Evolutionary conservation across 2,797 vertebrate genomes (phyloP).

Genomic region (Mormyrops boulengeri): DNA sequence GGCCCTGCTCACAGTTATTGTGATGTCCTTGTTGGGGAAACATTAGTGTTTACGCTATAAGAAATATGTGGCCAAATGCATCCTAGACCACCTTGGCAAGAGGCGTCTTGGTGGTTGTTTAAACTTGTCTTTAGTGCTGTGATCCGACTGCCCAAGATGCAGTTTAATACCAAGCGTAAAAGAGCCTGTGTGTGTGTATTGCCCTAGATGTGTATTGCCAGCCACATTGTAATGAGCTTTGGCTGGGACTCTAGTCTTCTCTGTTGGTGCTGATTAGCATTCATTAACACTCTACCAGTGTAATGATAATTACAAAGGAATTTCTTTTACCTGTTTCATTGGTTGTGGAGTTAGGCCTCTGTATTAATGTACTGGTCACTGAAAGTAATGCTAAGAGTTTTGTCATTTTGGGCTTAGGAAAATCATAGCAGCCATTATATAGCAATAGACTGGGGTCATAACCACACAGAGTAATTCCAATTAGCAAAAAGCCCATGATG

Average conservation of each 20-base stretch:
- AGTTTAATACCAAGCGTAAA: neutral
- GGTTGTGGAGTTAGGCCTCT: neutral
- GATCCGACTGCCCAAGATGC: neutral
- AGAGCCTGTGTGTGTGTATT: conserved; percentile 19
- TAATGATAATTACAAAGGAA: neutral
- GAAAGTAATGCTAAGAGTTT: neutral
- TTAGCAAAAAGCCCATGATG: neutral
- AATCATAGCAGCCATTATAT: neutral
- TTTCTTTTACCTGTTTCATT: neutral
- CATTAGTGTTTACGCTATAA: too few relatives aligned
- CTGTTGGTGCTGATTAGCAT: neutral
- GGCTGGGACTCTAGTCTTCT: neutral
- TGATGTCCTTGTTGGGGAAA: too few relatives aligned
- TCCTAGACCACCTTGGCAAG: too few relatives aligned
- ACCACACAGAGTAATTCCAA: neutral
- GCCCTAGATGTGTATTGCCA: conserved; percentile 18
- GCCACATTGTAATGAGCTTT: neutral
- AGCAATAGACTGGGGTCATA: neutral
- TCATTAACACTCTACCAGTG: neutral
- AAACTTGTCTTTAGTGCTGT: neutral
- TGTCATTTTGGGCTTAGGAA: neutral
- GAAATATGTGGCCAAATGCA: too few relatives aligned
- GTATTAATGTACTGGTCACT: neutral
- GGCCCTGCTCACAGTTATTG: too few relatives aligned
- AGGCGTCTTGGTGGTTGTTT: too few relatives aligned